Base-by-base conservation (phyloP, 2,113 vertebrate genomes). In the Anhinga rufa region DNA sequence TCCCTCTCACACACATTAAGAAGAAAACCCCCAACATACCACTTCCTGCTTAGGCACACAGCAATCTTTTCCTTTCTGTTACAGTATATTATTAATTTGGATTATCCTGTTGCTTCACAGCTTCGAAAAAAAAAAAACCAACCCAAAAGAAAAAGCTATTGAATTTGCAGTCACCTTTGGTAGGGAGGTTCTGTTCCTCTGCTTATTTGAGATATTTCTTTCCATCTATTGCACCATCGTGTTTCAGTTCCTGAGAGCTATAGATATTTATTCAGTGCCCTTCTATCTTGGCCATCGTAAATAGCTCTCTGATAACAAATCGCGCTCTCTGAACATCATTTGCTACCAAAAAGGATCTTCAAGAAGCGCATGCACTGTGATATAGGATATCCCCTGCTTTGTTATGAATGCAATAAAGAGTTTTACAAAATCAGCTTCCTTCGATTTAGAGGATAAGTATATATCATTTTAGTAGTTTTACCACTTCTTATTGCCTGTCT, bases 231-330 rank as follows among this genome's bases (percentile, higher is more conserved):
- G 84, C 72, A 42, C 72, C 70, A 69, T 82, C 75, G 6, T 60
- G 87, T 87, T 85, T 90, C 71, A 86, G 79, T 95, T 96, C 79
- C 93, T 95, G 91, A 95, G 93, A 96, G 91, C 86, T 83, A 58
- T 9, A 97, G 96, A 92, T 97, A 97, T 62, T 92, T 97, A 96
- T 91, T 90, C 90, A 49, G 83, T 62, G 87, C 66, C 89, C 87
- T 97, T 86, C 91, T 86, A 96, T 93, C 97, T 86, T 34, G 83
- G 75, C 72, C 82, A 92, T 97, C 95, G 8, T 95, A 96, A 96
- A 96, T 72, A 97, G 89, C 86, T 95, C 91, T 94, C 85, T 89
- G 92, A 94, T 97, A 98, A 96, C 82, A 96, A 95, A 97, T 87
- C 62, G 52, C 34, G 38, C 95, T 82, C 93, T 77, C 18, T 83